phyloP scores from a whole-genome alignment of 2,888 invertebrate genomes.

The Pheosia gnoma region DNA sequence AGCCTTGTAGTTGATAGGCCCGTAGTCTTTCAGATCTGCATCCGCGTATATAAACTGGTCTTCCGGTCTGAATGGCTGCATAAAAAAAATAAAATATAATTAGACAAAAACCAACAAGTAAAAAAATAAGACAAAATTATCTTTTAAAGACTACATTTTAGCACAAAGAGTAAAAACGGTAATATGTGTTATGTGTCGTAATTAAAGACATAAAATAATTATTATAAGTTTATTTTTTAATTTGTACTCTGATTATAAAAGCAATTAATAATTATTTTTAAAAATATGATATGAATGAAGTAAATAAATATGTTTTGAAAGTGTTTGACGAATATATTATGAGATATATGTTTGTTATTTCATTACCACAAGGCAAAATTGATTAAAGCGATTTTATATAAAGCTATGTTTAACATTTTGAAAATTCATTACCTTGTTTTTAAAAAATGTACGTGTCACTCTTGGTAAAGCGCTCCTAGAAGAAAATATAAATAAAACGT shows the following conservation, averaged over 20 bases:
- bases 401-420: slow-evolving; percentile 37
- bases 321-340: not conserved
- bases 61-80: slow-evolving; percentile 91
- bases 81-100: slow-evolving; percentile 33
- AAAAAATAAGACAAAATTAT: not conserved
- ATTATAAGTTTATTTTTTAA: not conserved
- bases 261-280: no score
- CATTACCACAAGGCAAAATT: slow-evolving; percentile 9
- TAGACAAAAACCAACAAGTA: not conserved
- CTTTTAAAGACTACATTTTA: not conserved
- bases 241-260: no score
- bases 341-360: not conserved
- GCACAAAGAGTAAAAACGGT: slow-evolving; percentile 38
- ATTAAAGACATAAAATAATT: slow-evolving; percentile 11
- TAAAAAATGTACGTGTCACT: slow-evolving; percentile 96
- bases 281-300: no score
- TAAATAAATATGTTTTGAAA: no score
- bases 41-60: slow-evolving; percentile 94
- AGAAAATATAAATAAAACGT: slow-evolving; percentile 83
- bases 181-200: slow-evolving; percentile 53
- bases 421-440: slow-evolving; percentile 76
- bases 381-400: slow-evolving; percentile 39
- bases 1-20: slow-evolving; percentile 96
- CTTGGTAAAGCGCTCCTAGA: slow-evolving; percentile 89
- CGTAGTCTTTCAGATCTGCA: slow-evolving; percentile 94